phyloP scores from a whole-genome alignment of 2,113 vertebrate species.

The Sarotherodon lohbergeri region DNA sequence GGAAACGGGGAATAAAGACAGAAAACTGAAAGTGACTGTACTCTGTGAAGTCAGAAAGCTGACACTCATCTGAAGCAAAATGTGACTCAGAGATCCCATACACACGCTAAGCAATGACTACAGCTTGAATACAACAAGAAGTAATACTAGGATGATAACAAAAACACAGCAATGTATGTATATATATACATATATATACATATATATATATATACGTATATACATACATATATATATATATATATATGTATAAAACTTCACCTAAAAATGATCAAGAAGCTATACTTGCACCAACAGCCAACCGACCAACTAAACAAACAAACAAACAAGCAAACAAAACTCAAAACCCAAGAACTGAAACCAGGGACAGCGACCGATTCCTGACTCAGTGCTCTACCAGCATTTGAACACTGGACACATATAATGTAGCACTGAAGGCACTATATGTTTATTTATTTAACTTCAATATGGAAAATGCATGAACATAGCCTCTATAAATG shows the following conservation, averaged over 20 bases:
- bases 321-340: background rate
- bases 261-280: rapidly evolving
- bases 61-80: background rate
- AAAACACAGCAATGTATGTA: background rate
- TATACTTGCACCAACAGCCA: background rate
- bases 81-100: background rate
- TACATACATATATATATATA: too few species aligned
- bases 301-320: rapidly evolving
- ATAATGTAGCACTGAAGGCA: background rate
- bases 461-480: rapidly evolving
- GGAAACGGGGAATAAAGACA: background rate
- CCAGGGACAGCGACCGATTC: background rate
- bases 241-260: background rate
- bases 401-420: background rate
- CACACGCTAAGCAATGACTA: background rate
- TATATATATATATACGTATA: too few species aligned
- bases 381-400: background rate
- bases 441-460: background rate
- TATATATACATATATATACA: too few species aligned
- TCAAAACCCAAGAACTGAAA: background rate
- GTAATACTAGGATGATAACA: background rate
- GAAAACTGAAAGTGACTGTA: background rate
- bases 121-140: background rate
- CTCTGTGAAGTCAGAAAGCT: background rate
- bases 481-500: background rate